phyloP scores from a whole-genome alignment of 1,140 invertebrate genomes.

The Lordiphosa stackelbergi region DNA sequence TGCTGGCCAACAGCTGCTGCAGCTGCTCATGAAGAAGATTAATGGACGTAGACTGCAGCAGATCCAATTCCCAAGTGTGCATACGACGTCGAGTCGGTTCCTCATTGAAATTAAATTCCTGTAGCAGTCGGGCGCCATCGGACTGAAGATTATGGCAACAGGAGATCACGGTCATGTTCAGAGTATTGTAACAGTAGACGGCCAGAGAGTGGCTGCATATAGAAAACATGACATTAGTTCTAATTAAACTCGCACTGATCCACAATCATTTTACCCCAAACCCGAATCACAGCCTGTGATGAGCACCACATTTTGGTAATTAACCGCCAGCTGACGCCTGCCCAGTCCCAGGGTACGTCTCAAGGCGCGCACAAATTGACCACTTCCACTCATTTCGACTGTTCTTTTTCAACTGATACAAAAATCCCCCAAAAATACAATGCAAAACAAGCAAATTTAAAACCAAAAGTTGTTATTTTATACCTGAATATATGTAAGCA shows the following conservation, averaged over 20 bases:
- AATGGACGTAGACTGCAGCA: conserved; percentile 82
- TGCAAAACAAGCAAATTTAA: conserved; percentile 38
- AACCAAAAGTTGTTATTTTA: conserved; percentile 44
- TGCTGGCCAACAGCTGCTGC: conserved; percentile 26
- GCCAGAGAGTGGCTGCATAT: conserved; percentile 72
- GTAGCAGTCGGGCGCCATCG: conserved; percentile 73
- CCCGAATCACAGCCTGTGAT: conserved; percentile 91
- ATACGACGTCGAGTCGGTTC: conserved; percentile 52
- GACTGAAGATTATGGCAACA: conserved; percentile 78
- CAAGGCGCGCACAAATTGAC: conserved; percentile 44
- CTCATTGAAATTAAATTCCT: conserved; percentile 49
- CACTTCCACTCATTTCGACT: conserved; percentile 42
- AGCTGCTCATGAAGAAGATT: conserved; percentile 67
- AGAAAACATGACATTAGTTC: neutral
- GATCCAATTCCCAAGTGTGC: conserved; percentile 81
- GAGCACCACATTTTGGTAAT: conserved; percentile 79
- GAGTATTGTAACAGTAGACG: conserved; percentile 67
- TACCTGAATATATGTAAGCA: conserved; percentile 23
- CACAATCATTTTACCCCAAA: conserved; percentile 82
- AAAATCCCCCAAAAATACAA: conserved; percentile 25
- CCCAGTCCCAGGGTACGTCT: conserved; percentile 48
- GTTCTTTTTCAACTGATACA: conserved; percentile 47
- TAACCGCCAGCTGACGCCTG: conserved; percentile 41
- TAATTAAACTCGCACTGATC: neutral
- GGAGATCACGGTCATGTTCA: conserved; percentile 79